phyloP scores from a whole-genome alignment of 2,888 invertebrate genomes.

The Pristionchus entomophagus region DNA sequence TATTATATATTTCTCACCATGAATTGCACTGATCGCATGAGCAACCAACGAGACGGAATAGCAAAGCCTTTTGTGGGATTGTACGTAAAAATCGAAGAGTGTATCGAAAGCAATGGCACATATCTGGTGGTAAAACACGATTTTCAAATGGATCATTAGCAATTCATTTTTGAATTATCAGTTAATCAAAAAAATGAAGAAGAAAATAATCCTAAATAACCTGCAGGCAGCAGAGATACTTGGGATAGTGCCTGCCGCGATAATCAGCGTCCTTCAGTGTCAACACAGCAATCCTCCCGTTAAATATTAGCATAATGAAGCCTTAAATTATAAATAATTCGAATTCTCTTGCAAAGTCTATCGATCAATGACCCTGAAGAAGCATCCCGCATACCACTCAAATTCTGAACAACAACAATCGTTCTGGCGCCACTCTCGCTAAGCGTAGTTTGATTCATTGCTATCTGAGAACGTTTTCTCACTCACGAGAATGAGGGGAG shows the following conservation, averaged over 20 bases:
- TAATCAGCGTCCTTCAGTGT: background rate
- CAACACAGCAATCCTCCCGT: background rate
- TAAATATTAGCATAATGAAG: background rate
- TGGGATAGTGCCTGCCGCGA: background rate
- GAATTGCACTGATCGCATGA: background rate
- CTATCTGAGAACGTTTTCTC: too few relatives aligned
- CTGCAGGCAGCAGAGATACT: background rate
- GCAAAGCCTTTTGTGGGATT: background rate
- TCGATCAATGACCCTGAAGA: too few relatives aligned
- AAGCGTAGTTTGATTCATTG: too few relatives aligned
- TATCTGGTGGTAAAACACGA: background rate
- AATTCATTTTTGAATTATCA: background rate
- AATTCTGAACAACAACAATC: too few relatives aligned
- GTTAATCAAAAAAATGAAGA: background rate
- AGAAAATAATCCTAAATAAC: background rate
- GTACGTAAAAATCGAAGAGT: background rate
- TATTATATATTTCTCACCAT: too few relatives aligned
- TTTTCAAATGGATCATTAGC: background rate
- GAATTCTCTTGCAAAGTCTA: background rate
- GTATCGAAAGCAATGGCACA: background rate
- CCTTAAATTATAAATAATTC: background rate
- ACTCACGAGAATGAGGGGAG: too few relatives aligned
- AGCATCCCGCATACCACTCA: background rate
- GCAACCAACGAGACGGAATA: background rate
- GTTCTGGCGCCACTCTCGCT: too few relatives aligned